These are phyloP conservation scores for Rhynchotus rufescens DNA, from an alignment of 2,797 vertebrate genomes.

Conservation along the genomic window DNA sequence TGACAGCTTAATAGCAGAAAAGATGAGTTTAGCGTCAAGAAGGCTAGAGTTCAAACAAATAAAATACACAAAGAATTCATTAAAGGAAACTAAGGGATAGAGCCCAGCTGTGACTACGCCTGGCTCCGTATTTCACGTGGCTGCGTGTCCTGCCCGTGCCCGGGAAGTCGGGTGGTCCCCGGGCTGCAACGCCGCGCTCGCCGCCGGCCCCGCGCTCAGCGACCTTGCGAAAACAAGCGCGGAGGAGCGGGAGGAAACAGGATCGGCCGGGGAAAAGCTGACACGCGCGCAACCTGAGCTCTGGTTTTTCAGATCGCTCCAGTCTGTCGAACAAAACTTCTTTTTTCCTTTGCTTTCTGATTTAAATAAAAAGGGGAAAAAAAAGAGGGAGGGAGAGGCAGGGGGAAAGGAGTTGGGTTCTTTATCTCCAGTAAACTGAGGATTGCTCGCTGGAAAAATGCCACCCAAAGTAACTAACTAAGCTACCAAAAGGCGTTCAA, in stretches of 20 bases:
- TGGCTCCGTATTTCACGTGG: background rate
- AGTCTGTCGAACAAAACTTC: slow-evolving; percentile 25
- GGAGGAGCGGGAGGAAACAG: slow-evolving; percentile 16
- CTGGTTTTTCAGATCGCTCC: slow-evolving; percentile 19
- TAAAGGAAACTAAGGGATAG: background rate
- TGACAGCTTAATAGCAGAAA: background rate
- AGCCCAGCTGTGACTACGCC: background rate
- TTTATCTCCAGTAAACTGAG: background rate
- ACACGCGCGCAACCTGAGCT: slow-evolving; percentile 43
- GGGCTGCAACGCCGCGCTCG: slow-evolving; percentile 12
- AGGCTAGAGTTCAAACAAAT: background rate
- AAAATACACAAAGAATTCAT: background rate
- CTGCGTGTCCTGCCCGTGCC: background rate
- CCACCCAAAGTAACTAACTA: background rate
- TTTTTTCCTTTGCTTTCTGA: slow-evolving; percentile 7
- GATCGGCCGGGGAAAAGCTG: slow-evolving; percentile 44
- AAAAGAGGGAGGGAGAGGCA: background rate
- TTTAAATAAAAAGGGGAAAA: background rate
- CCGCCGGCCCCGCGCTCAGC: slow-evolving; percentile 48
- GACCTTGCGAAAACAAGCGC: slow-evolving; percentile 52
- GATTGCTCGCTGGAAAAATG: background rate
- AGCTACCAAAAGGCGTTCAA: background rate
- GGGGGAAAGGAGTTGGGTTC: background rate
- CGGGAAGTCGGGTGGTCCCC: background rate
- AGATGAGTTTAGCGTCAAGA: background rate